Evolutionary conservation across 2,113 vertebrate species (phyloP), one percentile per base, ranked within the genome.

Genomic region (Danionella cerebrum): DNA sequence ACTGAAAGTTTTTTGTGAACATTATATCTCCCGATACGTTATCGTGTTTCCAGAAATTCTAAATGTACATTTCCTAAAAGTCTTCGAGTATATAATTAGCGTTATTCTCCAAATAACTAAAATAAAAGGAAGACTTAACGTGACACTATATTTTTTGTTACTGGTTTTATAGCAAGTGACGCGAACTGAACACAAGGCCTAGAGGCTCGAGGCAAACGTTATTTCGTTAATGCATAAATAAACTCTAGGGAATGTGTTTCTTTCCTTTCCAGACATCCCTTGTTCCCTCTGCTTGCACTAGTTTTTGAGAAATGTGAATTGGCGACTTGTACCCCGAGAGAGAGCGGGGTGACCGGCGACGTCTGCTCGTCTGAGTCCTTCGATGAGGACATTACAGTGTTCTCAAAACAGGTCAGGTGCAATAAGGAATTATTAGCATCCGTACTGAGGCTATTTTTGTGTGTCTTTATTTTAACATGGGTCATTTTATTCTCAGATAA

Each of bases 301-400:
- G 93, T 97, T 82, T 95, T 97, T 87, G 94, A 95, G 85, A 97
- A 97, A 91, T 97, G 94, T 91, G 94, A 97, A 89, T 84, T 97
- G 87, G 94, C 94, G 70, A 96, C 93, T 73, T 95, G 93, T 80
- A 96, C 94, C 33, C 93, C 93, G 72, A 87, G 93, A 63, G 92
- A 95, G 72, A 91, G 91, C 45, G 91, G 94, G 73, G 89, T 91
- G 72, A 92, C 92, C 73, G 94, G 90, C 74, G 95, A 95, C 82
- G 92, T 97, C 77, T 97, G 94, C 78, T 96, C 94, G 27, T 97
- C 94, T 3, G 93, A 94, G 79, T 97, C 94, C 77, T 97, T 97
- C 89, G 94, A 93, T 84, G 94, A 97, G 88, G 94, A 97, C 82
- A 94, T 97, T 83, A 91, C 91, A 64, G 93, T 95, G 80, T 97